Percentiles rank a stretch among this genome's conserved stretches.
phyloP scores from a whole-genome alignment of 1,140 invertebrate genomes.

The Zelostemma sp. region DNA sequence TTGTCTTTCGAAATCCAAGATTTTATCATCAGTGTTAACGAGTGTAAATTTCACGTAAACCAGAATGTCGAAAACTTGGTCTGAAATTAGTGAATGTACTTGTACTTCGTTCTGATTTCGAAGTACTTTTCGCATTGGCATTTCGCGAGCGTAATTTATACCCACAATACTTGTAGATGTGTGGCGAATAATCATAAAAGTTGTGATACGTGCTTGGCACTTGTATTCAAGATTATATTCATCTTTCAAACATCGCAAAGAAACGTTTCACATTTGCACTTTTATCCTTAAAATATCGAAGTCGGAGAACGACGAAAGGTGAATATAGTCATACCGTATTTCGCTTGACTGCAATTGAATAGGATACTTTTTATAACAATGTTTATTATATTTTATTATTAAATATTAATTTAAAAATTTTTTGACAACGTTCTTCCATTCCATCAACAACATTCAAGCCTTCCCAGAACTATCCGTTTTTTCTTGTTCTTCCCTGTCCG shows the following conservation, averaged over 20 bases:
- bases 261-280: not conserved
- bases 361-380: conserved; percentile 58
- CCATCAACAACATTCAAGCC: conserved; percentile 21
- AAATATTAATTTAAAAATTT: conserved; percentile 65
- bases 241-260: conserved; percentile 14
- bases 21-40: too few relatives aligned
- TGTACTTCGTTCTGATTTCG: not conserved
- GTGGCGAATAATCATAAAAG: conserved; percentile 38
- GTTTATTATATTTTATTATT: conserved; percentile 63
- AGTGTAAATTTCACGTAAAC: too few relatives aligned
- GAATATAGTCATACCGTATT: conserved; percentile 43
- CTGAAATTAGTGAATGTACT: not conserved
- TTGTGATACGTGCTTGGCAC: conserved; percentile 48
- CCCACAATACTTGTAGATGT: conserved; percentile 36
- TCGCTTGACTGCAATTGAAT: conserved; percentile 54
- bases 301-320: conserved; percentile 32
- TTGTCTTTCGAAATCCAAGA: too few relatives aligned
- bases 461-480: conserved; percentile 11
- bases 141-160: conserved; percentile 31
- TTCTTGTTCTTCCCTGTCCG: conserved; percentile 58
- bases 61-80: not conserved
- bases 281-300: conserved; percentile 7
- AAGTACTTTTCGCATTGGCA: conserved; percentile 7
- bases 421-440: conserved; percentile 29
- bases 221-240: conserved; percentile 45